Conservation (phyloP, 2,113 vertebrate species). For the Callospermophilus lateralis region DNA sequence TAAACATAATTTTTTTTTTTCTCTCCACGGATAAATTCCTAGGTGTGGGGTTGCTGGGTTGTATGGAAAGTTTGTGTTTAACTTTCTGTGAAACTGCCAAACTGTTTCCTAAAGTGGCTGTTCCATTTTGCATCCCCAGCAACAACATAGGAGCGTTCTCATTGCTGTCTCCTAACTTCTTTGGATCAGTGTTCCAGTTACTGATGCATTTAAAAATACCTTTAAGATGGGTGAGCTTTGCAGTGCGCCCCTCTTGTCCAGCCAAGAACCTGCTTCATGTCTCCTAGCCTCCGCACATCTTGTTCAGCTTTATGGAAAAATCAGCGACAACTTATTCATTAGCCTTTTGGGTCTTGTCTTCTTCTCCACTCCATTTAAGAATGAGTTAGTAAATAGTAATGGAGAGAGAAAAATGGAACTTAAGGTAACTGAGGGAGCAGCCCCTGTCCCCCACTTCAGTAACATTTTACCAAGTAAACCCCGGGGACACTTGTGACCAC, state of each 20-base stretch:
- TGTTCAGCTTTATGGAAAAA: neutral
- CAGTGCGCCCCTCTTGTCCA: neutral
- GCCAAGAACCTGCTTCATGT: neutral
- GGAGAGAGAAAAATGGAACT: neutral
- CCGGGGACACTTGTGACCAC: neutral
- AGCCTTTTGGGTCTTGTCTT: neutral
- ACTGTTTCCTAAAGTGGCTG: neutral
- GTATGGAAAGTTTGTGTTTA: neutral
- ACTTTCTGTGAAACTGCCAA: slow-evolving; percentile 28
- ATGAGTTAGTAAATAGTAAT: neutral
- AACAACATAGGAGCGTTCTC: neutral
- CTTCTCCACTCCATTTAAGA: neutral
- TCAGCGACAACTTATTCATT: neutral
- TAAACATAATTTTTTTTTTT: neutral
- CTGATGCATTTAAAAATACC: neutral
- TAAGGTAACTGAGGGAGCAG: neutral
- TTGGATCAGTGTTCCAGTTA: slow-evolving; percentile 18
- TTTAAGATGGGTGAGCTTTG: neutral
- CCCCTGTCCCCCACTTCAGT: neutral
- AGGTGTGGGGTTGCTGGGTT: neutral
- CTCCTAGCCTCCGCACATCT: neutral
- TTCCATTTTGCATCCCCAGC: neutral
- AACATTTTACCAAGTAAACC: neutral
- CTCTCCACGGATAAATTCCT: neutral
- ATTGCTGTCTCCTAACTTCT: neutral